Percentiles rank a stretch among this genome's conserved stretches.
Evolutionary conservation across 2,113 vertebrate species (phyloP).

Genomic region (Ammodytes dubius): DNA sequence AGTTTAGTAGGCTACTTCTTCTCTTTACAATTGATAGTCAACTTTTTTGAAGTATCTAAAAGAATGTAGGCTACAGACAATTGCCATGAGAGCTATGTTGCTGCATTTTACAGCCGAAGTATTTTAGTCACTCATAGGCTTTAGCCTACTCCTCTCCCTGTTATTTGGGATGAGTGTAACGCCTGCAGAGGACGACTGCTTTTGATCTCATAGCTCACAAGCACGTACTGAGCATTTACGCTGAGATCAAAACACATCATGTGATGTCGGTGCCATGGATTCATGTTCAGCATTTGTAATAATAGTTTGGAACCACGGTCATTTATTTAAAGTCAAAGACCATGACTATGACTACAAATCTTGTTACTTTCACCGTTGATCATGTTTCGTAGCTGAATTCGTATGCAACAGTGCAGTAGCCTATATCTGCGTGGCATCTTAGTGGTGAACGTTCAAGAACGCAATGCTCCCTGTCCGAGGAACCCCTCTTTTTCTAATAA

Average conservation of each 20-base stretch:
- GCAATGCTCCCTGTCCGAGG: too few species aligned
- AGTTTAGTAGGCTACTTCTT: not conserved
- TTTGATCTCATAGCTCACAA: constrained; percentile 17
- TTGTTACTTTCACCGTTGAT: not conserved
- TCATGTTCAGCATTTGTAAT: not conserved
- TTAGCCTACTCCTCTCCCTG: constrained; percentile 1
- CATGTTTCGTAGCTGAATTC: not conserved
- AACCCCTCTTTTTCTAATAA: not conserved
- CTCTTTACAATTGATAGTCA: not conserved
- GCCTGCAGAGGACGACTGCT: constrained; percentile 2
- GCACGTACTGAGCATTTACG: not conserved
- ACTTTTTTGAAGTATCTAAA: not conserved
- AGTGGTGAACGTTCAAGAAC: too few species aligned
- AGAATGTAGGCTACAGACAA: not conserved
- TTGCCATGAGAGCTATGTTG: not conserved
- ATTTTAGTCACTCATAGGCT: not conserved
- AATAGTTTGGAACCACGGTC: not conserved
- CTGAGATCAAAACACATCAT: constrained; percentile 18
- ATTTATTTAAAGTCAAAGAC: not conserved
- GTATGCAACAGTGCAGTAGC: not conserved
- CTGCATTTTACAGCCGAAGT: not conserved
- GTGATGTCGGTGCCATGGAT: not conserved
- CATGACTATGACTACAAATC: not conserved
- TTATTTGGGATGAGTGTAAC: constrained; percentile 7
- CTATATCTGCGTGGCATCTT: not conserved